Evolutionary conservation across 1,140 invertebrate genomes (phyloP).

Genomic region (Holotrichia oblita): DNA sequence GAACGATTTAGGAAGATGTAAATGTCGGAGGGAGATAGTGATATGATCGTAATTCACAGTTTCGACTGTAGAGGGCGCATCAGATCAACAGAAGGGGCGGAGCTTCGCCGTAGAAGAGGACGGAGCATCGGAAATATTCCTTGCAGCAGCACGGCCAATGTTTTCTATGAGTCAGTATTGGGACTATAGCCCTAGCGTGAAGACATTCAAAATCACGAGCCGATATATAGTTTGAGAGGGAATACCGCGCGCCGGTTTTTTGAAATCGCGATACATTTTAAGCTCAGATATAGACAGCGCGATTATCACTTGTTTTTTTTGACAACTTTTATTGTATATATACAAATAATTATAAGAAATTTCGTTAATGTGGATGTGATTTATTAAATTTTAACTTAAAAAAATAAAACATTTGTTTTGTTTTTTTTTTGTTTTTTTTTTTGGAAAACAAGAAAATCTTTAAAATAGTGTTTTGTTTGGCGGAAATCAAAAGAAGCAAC

Average conservation of each 20-base stretch:
- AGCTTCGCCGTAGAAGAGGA: conserved; percentile 53
- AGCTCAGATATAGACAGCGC: conserved; percentile 36
- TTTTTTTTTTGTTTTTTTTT: neutral
- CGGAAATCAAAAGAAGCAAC: neutral
- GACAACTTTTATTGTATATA: neutral
- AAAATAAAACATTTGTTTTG: conserved; percentile 14
- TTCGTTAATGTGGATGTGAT: neutral
- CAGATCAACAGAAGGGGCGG: conserved; percentile 58
- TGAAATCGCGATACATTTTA: conserved; percentile 26
- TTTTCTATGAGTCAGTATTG: conserved; percentile 58
- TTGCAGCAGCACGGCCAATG: conserved; percentile 48
- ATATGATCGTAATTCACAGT: conserved; percentile 26
- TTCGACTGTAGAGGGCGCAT: conserved; percentile 56
- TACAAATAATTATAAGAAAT: neutral
- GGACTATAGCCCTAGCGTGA: conserved; percentile 57
- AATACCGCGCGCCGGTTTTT: conserved; percentile 42
- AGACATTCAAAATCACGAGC: conserved; percentile 50
- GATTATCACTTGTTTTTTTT: conserved; percentile 2
- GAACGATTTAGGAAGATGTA: conserved; percentile 9
- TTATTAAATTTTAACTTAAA: neutral
- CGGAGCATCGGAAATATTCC: conserved; percentile 48
- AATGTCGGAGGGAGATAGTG: conserved; percentile 17
- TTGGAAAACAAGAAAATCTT: neutral
- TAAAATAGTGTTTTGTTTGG: neutral
- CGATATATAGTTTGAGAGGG: conserved; percentile 38